Evolutionary conservation across 2,797 vertebrate species (phyloP).

Genomic region (Phataginus tetradactyla): DNA sequence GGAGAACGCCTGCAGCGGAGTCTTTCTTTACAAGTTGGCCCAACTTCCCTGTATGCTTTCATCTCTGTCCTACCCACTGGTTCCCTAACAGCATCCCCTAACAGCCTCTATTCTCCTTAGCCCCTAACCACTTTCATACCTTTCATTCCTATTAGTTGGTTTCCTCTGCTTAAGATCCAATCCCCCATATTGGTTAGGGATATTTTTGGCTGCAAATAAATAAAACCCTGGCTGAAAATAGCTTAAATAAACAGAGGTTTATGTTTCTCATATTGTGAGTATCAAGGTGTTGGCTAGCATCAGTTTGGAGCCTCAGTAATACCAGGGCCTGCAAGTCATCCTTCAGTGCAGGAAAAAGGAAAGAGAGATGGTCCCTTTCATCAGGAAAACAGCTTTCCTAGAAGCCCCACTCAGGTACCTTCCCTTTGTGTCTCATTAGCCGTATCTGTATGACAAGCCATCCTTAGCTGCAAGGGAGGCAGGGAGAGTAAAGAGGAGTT

Average conservation of each 20-base stretch:
- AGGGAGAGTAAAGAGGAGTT: background rate
- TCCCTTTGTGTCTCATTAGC: background rate
- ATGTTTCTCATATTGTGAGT: background rate
- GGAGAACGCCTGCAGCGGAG: background rate
- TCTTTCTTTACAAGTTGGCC: background rate
- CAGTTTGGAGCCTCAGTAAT: background rate
- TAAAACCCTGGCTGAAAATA: background rate
- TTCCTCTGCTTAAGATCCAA: background rate
- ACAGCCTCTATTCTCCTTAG: background rate
- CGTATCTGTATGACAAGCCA: background rate
- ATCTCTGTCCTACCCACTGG: background rate
- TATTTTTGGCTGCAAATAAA: background rate
- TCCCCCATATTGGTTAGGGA: background rate
- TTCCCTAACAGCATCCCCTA: background rate
- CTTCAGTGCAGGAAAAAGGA: background rate
- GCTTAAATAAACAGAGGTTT: background rate
- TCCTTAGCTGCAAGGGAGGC: background rate
- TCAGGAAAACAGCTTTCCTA: background rate
- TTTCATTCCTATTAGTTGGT: background rate
- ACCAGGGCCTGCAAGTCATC: background rate
- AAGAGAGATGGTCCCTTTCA: background rate
- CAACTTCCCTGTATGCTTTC: background rate
- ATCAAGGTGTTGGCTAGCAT: background rate
- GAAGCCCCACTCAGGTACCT: background rate
- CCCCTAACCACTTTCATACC: background rate